phyloP scores from a whole-genome alignment of 2,113 vertebrate species.

The Amblyornis subalaris region DNA sequence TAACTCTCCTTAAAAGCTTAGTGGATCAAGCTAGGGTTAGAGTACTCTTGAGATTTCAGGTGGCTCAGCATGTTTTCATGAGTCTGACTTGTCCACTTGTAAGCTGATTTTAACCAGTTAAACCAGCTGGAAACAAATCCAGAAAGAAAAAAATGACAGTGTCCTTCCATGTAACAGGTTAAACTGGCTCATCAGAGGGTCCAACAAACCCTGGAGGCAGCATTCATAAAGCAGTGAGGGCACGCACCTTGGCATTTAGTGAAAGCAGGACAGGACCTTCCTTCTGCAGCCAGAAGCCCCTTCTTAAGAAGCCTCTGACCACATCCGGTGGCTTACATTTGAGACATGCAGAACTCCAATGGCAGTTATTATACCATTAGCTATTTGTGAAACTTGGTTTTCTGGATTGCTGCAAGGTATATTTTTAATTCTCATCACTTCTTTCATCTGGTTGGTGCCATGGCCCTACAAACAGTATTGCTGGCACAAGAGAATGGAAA shows the following conservation, averaged over 20 bases:
- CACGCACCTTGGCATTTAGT: accelerated
- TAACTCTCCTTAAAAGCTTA: background rate
- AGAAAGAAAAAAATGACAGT: background rate
- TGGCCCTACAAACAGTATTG: background rate
- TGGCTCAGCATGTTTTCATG: background rate
- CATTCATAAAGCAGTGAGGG: background rate
- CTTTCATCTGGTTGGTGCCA: background rate
- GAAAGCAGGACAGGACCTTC: background rate
- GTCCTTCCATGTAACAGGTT: background rate
- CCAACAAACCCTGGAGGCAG: background rate
- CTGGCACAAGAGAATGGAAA: background rate
- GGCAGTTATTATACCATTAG: background rate
- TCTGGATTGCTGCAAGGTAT: background rate
- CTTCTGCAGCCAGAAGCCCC: background rate
- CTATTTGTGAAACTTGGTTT: background rate
- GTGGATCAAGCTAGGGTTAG: background rate
- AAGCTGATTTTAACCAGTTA: background rate
- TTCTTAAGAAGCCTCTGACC: background rate
- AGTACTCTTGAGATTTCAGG: background rate
- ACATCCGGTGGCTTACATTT: background rate
- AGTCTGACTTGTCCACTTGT: background rate
- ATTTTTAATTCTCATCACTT: background rate
- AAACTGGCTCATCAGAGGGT: background rate
- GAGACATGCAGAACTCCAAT: background rate
- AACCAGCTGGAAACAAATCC: background rate